phyloP scores from a whole-genome alignment of 1,140 invertebrate genomes.

The Periplaneta americana region DNA sequence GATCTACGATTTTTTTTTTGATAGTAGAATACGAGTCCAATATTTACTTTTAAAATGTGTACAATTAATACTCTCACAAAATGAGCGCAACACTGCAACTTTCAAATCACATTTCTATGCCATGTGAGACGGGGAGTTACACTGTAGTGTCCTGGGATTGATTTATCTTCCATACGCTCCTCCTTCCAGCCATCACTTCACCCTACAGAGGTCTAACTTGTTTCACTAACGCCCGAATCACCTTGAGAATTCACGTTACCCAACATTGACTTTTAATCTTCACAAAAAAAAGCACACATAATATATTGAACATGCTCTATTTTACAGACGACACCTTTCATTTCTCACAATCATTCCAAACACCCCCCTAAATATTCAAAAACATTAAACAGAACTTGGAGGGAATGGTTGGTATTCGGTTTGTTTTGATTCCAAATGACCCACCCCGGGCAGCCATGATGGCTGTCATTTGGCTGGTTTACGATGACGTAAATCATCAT shows the following conservation, averaged over 20 bases:
- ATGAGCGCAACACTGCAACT: too few species aligned
- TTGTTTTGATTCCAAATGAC: background rate
- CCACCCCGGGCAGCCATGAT: background rate
- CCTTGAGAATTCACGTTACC: background rate
- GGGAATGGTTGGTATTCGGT: background rate
- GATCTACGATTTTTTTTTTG: too few species aligned
- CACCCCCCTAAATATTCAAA: too few species aligned
- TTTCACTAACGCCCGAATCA: background rate
- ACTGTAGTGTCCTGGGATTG: background rate
- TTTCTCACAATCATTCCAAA: background rate
- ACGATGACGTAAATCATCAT: constrained; percentile 5
- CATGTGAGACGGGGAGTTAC: background rate
- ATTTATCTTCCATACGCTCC: background rate
- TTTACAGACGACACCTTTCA: background rate
- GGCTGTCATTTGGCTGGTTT: constrained; percentile 1
- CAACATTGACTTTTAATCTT: background rate
- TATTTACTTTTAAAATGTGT: too few species aligned
- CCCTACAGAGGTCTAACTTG: background rate
- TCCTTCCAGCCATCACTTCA: background rate
- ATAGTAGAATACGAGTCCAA: too few species aligned
- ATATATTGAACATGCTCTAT: background rate
- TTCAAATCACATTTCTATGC: too few species aligned
- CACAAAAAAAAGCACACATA: background rate
- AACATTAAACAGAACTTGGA: background rate
- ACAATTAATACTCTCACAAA: too few species aligned